Base-by-base conservation (phyloP, 1,140 invertebrate genomes). In the Listronotus oregonensis region DNA sequence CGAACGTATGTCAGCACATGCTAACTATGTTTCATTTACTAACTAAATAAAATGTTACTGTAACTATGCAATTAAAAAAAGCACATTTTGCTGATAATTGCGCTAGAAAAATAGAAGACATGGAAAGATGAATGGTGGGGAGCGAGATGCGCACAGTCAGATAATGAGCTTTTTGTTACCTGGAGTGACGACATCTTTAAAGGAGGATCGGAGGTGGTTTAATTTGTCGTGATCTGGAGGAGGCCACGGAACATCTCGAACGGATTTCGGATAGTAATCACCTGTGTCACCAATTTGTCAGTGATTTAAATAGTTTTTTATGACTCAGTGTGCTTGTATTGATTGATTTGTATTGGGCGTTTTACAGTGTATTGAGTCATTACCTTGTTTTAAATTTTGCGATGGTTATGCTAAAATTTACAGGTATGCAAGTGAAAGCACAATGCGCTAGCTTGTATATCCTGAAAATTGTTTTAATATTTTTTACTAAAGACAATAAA, bases 101-200 rank as follows among this genome's bases (percentile, higher is more conserved):
- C 40, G 7, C 32, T 14, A 31, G 40, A 43, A 56, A 42, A 42
- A 21, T n/a, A 56, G 14, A 43, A 40, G 37, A 54, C 4, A 56
- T 43, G 14, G 54, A 43, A n/a, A 27, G 12, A 34, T 9, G 11
- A 43, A 37, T 46, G 27, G 14, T 27, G 46, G 49, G 58, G 56
- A 31, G 31, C 17, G 44, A 47, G 27, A 54, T 47, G 65, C 60
- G 60, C 65, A 67, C 51, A 60, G 51, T n/a, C n/a, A n/a, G n/a
- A n/a, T n/a, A n/a, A n/a, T 67, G 27, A 34, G 17, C 1, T 40
- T 27, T 34, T 32, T 42, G 49, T 70, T 74, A 76, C 73, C 74
- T 74, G 73, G 70, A 52, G 66, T 65, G 37, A 75, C 72, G 58
- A 74, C 71, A 69, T 77, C 76, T 70, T 70, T 71, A 67, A 75